Base-by-base conservation (phyloP, 2,888 invertebrate genomes). In the Limenitis camilla region DNA sequence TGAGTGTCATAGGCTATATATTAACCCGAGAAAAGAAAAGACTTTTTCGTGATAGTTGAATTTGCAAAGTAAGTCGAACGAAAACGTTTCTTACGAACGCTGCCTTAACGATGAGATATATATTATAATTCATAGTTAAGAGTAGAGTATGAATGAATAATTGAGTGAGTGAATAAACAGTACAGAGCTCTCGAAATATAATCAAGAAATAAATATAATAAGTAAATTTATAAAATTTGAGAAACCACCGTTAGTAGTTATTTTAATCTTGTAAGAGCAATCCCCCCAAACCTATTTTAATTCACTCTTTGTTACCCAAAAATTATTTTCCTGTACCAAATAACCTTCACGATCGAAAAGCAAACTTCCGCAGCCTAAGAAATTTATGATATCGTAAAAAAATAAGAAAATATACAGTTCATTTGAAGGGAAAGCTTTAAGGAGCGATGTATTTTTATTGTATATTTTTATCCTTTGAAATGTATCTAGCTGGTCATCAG, bases 311-410 rank as follows among this genome's bases (percentile, higher is more conserved):
- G 59, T 58, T 56, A 48, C 56, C 58, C 56, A 56, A 60, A 63
- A 61, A 60, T 54, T 56, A 61, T 61, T 63, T 62, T 62, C 59
- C 58, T 58, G 59, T 54, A 42, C 58, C 56, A 53, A 60, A 55
- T 53, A 59, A 57, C 52, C 55, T 53, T 58, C 47, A 51, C 59
- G 56, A 63, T 62, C 58, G 63, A 61, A 61, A 64, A 55, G 52
- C 56, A 57, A 60, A 60, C 60, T 62, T 66, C 64, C 65, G 60
- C 41, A 53, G 59, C 54, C 53, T 40, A 57, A 62, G 64, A 64
- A 64, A 65, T 64, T 65, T 65, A 65, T 61, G 63, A 61, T 64
- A 63, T 62, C 63, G 56, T 55, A 63, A 58, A 60, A 65, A 59
- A 59, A 59, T 60, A 60, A 59, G 55, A 60, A 63, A 63, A 61